These are phyloP conservation scores for Engystomops pustulosus DNA, from an alignment of 2,113 vertebrate species.

Conservation along the genomic window DNA sequence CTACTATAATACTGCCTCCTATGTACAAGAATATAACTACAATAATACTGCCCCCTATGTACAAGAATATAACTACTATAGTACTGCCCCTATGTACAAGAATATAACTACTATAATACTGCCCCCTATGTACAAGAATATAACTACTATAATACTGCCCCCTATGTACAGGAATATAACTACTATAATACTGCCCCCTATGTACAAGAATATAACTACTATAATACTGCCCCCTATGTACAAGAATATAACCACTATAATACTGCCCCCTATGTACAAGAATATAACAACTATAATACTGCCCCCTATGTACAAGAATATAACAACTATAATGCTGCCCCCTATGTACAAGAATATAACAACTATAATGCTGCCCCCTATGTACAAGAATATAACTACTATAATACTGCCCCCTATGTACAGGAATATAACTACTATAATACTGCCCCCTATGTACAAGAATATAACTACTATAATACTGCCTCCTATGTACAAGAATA, in stretches of 20 bases:
- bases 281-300: background rate
- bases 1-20: background rate
- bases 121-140: no score
- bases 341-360: background rate
- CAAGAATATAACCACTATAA: background rate
- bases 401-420: background rate
- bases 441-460: background rate
- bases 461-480: slow-evolving; percentile 5
- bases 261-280: background rate
- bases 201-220: background rate
- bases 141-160: no score
- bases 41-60: background rate
- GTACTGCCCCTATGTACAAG: background rate
- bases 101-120: background rate
- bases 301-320: background rate
- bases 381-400: background rate
- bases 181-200: background rate
- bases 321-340: background rate
- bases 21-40: background rate
- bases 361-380: background rate
- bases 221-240: background rate
- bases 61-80: background rate
- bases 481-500: background rate
- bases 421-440: background rate
- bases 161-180: no score